Evolutionary conservation across 2,113 vertebrate genomes (phyloP).

Genomic region (Pardalotus punctatus): DNA sequence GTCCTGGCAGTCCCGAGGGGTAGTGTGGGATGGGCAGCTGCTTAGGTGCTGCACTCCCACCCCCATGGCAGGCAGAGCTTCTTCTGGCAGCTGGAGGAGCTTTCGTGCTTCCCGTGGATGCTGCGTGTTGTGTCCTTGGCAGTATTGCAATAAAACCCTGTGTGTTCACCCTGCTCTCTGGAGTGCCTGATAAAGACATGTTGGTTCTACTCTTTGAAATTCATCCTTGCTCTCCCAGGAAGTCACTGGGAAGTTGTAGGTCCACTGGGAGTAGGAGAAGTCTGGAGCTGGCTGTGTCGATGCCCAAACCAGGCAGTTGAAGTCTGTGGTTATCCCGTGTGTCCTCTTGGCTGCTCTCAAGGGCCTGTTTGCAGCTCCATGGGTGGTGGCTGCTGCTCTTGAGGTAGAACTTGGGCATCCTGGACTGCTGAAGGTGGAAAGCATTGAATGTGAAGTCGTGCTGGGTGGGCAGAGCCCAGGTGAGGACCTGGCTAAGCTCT

Average conservation of each 20-base stretch:
- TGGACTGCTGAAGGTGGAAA: not conserved
- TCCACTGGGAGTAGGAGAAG: fast-evolving
- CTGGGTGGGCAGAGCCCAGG: not conserved
- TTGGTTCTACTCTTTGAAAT: not conserved
- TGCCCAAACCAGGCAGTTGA: not conserved
- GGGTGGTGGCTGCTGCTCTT: not conserved
- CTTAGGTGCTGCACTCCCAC: not conserved
- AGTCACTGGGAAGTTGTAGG: not conserved
- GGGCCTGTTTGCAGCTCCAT: not conserved
- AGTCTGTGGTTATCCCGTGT: not conserved
- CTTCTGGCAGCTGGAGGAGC: fast-evolving
- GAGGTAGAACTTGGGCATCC: fast-evolving
- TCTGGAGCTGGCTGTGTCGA: not conserved
- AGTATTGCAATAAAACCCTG: fast-evolving
- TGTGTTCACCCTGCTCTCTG: not conserved
- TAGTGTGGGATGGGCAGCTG: not conserved
- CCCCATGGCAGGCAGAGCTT: not conserved
- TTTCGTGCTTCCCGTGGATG: fast-evolving
- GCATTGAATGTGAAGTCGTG: not conserved
- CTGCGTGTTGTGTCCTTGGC: fast-evolving
- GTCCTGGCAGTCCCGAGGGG: fast-evolving
- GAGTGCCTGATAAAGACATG: not conserved
- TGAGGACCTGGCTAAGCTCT: not conserved
- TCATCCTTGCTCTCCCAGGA: not conserved
- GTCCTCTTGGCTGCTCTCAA: not conserved